Evolutionary conservation across 2,797 vertebrate species (phyloP).

Genomic region (Rhinophrynus dorsalis): DNA sequence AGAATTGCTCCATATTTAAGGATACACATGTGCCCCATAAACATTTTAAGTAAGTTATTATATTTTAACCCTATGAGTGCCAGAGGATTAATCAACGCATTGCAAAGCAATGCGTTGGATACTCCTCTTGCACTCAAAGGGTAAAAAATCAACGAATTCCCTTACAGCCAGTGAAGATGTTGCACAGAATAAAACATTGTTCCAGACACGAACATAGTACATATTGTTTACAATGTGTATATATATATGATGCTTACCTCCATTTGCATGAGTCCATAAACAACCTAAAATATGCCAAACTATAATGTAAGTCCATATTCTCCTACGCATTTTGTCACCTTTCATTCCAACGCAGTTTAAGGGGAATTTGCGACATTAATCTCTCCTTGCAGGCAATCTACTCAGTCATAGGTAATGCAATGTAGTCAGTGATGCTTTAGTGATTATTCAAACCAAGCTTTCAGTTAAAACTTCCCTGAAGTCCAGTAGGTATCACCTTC

Average conservation of each 20-base stretch:
- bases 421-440: neutral
- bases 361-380: conserved; percentile 23
- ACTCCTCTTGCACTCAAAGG: no score
- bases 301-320: neutral
- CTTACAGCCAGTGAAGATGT: no score
- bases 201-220: no score
- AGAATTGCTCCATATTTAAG: no score
- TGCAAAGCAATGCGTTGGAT: no score
- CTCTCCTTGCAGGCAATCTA: neutral
- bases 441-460: neutral
- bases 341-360: conserved; percentile 18
- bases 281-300: neutral
- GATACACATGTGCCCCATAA: no score
- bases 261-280: neutral
- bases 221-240: neutral
- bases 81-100: no score
- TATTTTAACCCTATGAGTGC: no score
- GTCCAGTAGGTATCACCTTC: neutral
- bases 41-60: no score
- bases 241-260: neutral
- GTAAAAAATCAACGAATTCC: no score
- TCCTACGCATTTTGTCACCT: conserved; percentile 25
- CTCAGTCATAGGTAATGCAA: neutral
- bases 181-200: no score
- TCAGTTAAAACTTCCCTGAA: neutral